phyloP scores from a whole-genome alignment of 92 coral and sea anemone genomes.

The Heliopora coerulea region DNA sequence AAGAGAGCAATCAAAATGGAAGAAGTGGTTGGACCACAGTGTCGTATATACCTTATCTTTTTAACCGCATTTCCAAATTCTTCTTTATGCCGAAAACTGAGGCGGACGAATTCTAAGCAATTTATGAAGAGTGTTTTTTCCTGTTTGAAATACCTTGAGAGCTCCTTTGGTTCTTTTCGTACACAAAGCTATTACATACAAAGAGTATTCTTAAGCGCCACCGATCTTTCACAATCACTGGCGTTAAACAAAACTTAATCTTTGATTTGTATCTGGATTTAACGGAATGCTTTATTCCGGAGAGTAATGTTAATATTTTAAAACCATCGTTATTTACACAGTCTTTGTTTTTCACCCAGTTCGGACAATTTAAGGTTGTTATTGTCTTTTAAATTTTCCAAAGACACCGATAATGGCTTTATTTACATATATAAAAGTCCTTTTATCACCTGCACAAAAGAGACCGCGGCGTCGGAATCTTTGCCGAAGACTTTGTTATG shows the following conservation, averaged over 20 bases:
- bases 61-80: no score
- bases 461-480: constrained; percentile 33
- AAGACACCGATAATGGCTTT: constrained; percentile 44
- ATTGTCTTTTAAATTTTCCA: constrained; percentile 32
- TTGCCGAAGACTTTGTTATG: constrained; percentile 35
- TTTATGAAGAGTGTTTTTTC: constrained; percentile 1
- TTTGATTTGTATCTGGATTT: no score
- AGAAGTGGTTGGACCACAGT: no score
- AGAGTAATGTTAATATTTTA: not conserved
- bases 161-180: constrained; percentile 12
- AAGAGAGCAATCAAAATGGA: no score
- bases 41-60: no score
- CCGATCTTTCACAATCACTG: no score
- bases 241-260: no score
- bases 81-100: no score
- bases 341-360: constrained; percentile 20
- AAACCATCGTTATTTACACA: constrained; percentile 33
- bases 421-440: constrained; percentile 47
- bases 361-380: constrained; percentile 34
- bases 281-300: no score
- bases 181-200: constrained; percentile 4
- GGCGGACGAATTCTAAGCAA: not conserved
- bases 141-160: constrained; percentile 5
- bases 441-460: constrained; percentile 41
- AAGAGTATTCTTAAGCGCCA: not conserved